Conservation (phyloP, 2,888 invertebrate species). For the Cantharis nigra region DNA sequence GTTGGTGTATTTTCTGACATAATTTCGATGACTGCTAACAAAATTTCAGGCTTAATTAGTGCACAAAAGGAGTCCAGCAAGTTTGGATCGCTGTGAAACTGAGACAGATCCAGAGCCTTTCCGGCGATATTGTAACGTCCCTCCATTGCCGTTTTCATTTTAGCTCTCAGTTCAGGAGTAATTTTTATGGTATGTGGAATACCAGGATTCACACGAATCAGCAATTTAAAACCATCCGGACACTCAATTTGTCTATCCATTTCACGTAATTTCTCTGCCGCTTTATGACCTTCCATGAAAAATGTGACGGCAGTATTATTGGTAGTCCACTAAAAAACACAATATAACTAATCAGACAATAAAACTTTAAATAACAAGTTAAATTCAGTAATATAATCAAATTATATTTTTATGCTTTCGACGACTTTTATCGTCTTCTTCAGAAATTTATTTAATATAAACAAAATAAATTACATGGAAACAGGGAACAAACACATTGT, state of each 20-base stretch:
- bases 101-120: conserved; percentile 78
- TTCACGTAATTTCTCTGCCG: conserved; percentile 71
- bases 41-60: conserved; percentile 72
- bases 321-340: conserved; percentile 55
- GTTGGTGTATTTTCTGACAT: conserved; percentile 84
- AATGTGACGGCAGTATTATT: conserved; percentile 71
- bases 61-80: conserved; percentile 76
- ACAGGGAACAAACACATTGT: no score
- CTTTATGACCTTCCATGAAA: conserved; percentile 75
- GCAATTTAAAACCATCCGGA: conserved; percentile 73
- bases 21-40: conserved; percentile 76
- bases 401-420: no score
- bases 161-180: conserved; percentile 70
- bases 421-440: no score
- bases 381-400: no score
- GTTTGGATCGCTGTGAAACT: conserved; percentile 78
- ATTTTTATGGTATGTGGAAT: conserved; percentile 64
- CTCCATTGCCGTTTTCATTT: conserved; percentile 80
- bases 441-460: no score
- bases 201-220: conserved; percentile 66
- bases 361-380: no score
- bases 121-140: conserved; percentile 74
- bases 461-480: no score
- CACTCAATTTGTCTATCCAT: conserved; percentile 72
- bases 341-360: no score